Evolutionary conservation across 2,113 vertebrate genomes (phyloP).

Genomic region (Syngnathus typhle): DNA sequence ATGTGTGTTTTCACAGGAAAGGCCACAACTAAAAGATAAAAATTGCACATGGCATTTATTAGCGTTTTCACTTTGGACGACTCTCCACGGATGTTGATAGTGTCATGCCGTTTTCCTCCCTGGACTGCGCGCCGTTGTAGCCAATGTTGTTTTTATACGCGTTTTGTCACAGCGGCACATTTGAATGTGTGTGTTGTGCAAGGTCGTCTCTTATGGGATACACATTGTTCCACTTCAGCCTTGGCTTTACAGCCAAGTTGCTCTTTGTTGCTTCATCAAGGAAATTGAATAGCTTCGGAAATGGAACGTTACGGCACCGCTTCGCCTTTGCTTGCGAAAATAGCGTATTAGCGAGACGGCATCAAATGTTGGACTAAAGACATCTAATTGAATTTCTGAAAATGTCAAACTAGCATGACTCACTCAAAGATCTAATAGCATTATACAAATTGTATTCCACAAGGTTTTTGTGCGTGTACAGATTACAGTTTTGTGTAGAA

Average conservation of each 20-base stretch:
- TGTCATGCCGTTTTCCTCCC: constrained; percentile 24
- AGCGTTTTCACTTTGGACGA: constrained; percentile 19
- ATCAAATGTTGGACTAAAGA: neutral
- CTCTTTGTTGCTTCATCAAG: constrained; percentile 33
- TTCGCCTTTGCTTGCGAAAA: neutral
- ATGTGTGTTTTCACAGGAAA: constrained; percentile 6
- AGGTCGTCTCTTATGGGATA: constrained; percentile 21
- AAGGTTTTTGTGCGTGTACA: neutral
- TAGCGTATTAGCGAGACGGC: neutral
- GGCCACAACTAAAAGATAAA: constrained; percentile 17
- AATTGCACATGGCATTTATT: constrained; percentile 13
- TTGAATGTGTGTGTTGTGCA: constrained; percentile 33
- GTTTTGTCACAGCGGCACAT: constrained; percentile 19
- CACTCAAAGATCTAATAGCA: neutral
- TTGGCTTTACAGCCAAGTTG: constrained; percentile 49
- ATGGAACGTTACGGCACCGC: neutral
- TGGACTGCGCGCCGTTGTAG: neutral
- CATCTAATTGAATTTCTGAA: neutral
- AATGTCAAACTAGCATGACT: neutral
- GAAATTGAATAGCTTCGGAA: constrained; percentile 28
- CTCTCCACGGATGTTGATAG: neutral
- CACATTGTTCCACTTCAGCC: constrained; percentile 62
- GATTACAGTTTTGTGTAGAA: neutral
- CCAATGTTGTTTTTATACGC: constrained; percentile 9
- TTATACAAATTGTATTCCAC: neutral